A percentile compares a stretch with the other conserved stretches of the same genome.
Evolutionary conservation across 2,888 invertebrate species (phyloP).

Genomic region (Dascillus cervinus): DNA sequence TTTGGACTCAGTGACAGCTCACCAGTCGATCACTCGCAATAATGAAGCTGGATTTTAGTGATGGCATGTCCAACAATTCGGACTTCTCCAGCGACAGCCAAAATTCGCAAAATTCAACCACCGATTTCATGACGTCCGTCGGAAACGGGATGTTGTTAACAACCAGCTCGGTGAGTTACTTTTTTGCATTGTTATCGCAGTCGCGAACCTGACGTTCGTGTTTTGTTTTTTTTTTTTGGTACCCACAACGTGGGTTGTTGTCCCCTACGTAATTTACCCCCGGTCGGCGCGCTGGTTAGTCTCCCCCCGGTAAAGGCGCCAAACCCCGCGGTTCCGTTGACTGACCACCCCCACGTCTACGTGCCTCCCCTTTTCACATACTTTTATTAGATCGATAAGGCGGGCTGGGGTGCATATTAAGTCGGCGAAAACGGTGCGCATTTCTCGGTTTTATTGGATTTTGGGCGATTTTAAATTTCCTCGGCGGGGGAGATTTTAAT

Average conservation of each 20-base stretch:
- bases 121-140: slow-evolving; percentile 35
- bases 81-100: slow-evolving; percentile 42
- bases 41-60: slow-evolving; percentile 40
- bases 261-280: too few species aligned
- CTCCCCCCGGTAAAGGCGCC: slow-evolving; percentile 7
- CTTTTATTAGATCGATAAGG: slow-evolving; percentile 24
- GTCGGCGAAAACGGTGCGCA: too few species aligned
- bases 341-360: slow-evolving; percentile 28
- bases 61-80: slow-evolving; percentile 39
- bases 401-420: slow-evolving; percentile 15
- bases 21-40: slow-evolving; percentile 15
- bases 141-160: slow-evolving; percentile 32
- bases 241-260: too few species aligned
- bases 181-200: too few species aligned
- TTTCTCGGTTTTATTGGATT: too few species aligned
- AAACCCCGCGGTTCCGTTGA: slow-evolving; percentile 23
- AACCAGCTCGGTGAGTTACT: slow-evolving; percentile 33
- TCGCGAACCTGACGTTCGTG: too few species aligned
- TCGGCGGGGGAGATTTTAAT: too few species aligned
- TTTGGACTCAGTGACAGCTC: too few species aligned
- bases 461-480: too few species aligned
- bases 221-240: too few species aligned
- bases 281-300: background rate
- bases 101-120: slow-evolving; percentile 38
- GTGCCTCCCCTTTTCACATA: slow-evolving; percentile 17